Conservation (phyloP, 1,140 invertebrate genomes). For the Calephelis virginiensis region DNA sequence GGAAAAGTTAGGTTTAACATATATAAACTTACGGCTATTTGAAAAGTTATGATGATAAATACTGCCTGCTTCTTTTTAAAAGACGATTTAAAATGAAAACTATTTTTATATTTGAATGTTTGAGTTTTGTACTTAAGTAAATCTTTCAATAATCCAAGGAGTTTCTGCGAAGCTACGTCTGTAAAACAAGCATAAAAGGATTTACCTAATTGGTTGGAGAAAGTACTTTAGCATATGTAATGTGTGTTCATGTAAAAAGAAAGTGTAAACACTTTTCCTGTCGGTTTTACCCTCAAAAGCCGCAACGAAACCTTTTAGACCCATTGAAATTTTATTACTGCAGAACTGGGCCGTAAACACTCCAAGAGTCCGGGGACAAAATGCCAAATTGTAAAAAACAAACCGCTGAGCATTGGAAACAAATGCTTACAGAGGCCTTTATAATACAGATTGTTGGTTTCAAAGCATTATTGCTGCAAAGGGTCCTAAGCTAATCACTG, state of each 20-base stretch:
- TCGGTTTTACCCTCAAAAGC: background rate
- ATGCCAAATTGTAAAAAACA: constrained; percentile 14
- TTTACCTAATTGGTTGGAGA: background rate
- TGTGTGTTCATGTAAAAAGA: background rate
- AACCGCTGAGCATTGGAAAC: constrained; percentile 8
- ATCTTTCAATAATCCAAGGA: too few relatives aligned
- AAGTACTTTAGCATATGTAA: background rate
- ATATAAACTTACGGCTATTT: too few relatives aligned
- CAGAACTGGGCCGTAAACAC: constrained; percentile 10
- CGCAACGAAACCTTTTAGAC: constrained; percentile 11
- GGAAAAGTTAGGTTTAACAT: too few relatives aligned
- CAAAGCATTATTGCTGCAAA: constrained; percentile 15
- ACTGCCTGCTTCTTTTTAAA: too few relatives aligned
- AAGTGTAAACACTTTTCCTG: constrained; percentile 6
- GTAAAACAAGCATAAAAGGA: too few relatives aligned
- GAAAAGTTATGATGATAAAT: too few relatives aligned
- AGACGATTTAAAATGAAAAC: too few relatives aligned
- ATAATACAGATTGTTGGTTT: constrained; percentile 26
- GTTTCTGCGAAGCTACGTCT: too few relatives aligned
- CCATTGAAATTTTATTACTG: constrained; percentile 16
- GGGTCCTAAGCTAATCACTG: constrained; percentile 55
- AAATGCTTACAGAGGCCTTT: constrained; percentile 15
- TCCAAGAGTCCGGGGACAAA: background rate
- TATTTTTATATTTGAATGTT: too few relatives aligned
- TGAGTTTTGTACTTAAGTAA: too few relatives aligned